A percentile compares a stretch with the other conserved stretches of the same genome.
These are phyloP conservation scores for Craterocephalus amniculus DNA, from an alignment of 2,797 vertebrate species.

Conservation along the genomic window DNA sequence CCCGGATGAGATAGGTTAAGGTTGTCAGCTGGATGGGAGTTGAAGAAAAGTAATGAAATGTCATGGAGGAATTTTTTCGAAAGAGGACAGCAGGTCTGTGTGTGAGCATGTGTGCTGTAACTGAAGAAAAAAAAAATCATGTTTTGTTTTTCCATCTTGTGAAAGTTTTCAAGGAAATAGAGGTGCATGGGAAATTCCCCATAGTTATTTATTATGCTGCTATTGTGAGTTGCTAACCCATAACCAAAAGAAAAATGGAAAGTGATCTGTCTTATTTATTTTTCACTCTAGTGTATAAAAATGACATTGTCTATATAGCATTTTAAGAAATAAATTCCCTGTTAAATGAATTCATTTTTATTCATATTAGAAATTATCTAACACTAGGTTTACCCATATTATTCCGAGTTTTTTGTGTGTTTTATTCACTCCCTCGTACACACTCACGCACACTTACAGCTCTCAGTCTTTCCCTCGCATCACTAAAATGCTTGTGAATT, in stretches of 20 bases:
- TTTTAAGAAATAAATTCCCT: constrained; percentile 12
- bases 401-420: background rate
- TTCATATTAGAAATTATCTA: constrained; percentile 24
- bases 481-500: constrained; percentile 48
- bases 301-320: constrained; percentile 14
- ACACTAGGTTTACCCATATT: constrained; percentile 11
- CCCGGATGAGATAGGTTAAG: constrained; percentile 54
- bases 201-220: constrained; percentile 46
- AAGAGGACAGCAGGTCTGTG: constrained; percentile 40
- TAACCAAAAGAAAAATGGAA: constrained; percentile 52
- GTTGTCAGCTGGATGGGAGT: constrained; percentile 50
- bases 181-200: constrained; percentile 42
- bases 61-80: constrained; percentile 54
- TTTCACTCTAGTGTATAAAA: constrained; percentile 18
- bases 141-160: constrained; percentile 18
- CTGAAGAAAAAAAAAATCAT: constrained; percentile 29
- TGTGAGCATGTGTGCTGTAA: constrained; percentile 35
- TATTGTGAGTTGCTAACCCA: constrained; percentile 32
- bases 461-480: constrained; percentile 53
- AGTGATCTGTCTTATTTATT: constrained; percentile 31
- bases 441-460: constrained; percentile 15
- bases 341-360: constrained; percentile 17
- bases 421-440: background rate
- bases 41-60: constrained; percentile 41
- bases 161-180: constrained; percentile 36